phyloP scores from a whole-genome alignment of 2,113 vertebrate species.

The Otolemur garnettii region DNA sequence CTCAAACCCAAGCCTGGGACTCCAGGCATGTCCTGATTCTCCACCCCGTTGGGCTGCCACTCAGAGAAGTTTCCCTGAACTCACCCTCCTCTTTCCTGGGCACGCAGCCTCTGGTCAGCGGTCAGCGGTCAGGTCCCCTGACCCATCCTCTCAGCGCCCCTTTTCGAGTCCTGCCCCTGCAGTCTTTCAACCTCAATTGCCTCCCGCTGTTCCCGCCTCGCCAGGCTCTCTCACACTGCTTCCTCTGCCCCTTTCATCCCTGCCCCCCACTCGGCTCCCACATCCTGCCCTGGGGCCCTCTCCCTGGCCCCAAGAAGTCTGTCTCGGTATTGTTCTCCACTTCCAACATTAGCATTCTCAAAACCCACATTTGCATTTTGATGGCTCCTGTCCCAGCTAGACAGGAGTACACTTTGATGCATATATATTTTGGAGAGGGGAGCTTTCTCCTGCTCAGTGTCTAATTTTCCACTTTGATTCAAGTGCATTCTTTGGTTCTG shows the following conservation, averaged over 20 bases:
- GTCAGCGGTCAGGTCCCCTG: constrained; percentile 68
- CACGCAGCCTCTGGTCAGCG: constrained; percentile 62
- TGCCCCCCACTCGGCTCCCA: constrained; percentile 75
- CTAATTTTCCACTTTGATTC: constrained; percentile 83
- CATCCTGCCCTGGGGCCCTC: constrained; percentile 80
- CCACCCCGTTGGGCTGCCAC: not conserved
- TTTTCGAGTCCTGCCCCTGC: constrained; percentile 28
- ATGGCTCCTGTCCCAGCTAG: constrained; percentile 80
- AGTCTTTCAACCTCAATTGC: constrained; percentile 68
- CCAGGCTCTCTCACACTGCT: constrained; percentile 55
- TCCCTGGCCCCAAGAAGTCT: constrained; percentile 78
- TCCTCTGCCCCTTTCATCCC: constrained; percentile 80
- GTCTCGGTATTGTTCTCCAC: constrained; percentile 79
- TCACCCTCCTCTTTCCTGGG: constrained; percentile 49
- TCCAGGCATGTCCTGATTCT: not conserved
- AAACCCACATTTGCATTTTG: constrained; percentile 83
- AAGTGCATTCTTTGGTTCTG: constrained; percentile 72
- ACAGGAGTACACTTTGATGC: constrained; percentile 76
- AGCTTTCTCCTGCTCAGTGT: constrained; percentile 47
- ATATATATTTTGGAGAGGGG: constrained; percentile 73
- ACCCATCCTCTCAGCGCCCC: constrained; percentile 40
- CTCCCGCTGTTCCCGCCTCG: constrained; percentile 73
- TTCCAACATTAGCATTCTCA: constrained; percentile 82
- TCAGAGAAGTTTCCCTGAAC: constrained; percentile 23
- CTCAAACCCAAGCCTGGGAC: constrained; percentile 51